A percentile compares a stretch with the other conserved stretches of the same genome.
phyloP scores from a whole-genome alignment of 2,113 vertebrate genomes.

The Micronycteris hirsuta region DNA sequence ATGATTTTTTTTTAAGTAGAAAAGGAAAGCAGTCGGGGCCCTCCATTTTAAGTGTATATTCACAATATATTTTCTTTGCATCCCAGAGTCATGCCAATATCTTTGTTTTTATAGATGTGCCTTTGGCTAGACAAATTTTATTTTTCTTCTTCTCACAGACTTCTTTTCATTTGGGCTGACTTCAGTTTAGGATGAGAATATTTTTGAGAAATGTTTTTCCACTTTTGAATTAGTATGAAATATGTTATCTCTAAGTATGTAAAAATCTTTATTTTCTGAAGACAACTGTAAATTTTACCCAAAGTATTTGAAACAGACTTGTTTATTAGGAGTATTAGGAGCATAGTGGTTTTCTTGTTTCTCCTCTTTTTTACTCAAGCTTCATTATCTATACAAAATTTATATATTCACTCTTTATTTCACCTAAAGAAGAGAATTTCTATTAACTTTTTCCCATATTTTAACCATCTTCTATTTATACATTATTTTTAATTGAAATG shows the following conservation, averaged over 20 bases:
- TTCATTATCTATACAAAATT: conserved; percentile 32
- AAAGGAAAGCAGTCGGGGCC: neutral
- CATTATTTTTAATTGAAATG: conserved; percentile 15
- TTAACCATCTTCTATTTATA: neutral
- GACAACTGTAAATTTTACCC: neutral
- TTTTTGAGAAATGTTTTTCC: neutral
- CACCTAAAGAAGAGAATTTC: neutral
- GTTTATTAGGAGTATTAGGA: neutral
- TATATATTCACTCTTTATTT: neutral
- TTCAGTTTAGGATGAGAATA: neutral
- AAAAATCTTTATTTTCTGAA: neutral
- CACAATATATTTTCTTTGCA: neutral
- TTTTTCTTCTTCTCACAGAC: neutral
- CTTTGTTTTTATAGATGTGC: neutral
- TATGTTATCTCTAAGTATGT: neutral
- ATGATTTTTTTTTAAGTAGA: neutral
- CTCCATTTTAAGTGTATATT: neutral
- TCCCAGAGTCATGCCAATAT: neutral
- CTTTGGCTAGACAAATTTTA: neutral
- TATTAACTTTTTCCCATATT: neutral
- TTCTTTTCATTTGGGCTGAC: neutral
- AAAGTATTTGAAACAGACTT: neutral
- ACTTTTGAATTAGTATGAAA: neutral
- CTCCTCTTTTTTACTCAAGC: neutral
- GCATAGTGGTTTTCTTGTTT: neutral